A percentile compares a stretch with the other conserved stretches of the same genome.
Evolutionary conservation across 2,888 invertebrate species (phyloP).

Genomic region (Pachymerium ferrugineum): DNA sequence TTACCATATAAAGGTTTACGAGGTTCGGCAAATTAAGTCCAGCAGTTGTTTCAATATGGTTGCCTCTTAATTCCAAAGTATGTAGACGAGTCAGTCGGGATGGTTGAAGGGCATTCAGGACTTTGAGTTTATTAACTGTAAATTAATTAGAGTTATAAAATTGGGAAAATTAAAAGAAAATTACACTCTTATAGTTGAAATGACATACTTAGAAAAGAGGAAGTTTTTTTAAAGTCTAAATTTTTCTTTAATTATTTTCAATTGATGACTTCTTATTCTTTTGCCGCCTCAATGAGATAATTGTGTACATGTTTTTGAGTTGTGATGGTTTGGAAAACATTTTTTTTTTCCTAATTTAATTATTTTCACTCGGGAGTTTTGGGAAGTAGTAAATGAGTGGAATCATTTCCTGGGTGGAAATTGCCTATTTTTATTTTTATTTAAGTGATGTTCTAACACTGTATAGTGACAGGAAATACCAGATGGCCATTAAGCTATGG

Average conservation of each 20-base stretch:
- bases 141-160: neutral
- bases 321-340: neutral
- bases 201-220: constrained; percentile 10
- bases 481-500: constrained; percentile 12
- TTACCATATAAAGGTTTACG: neutral
- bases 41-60: neutral
- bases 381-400: constrained; percentile 1
- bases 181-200: neutral
- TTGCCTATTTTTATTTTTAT: constrained; percentile 20
- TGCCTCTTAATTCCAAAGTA: neutral
- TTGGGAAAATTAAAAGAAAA: neutral
- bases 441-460: constrained; percentile 20
- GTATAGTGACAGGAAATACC: constrained; percentile 19
- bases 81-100: neutral
- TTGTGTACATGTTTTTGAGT: neutral
- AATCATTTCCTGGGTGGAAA: constrained; percentile 27
- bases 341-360: constrained; percentile 1
- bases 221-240: neutral
- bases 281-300: constrained; percentile 9
- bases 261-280: neutral
- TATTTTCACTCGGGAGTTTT: constrained; percentile 19
- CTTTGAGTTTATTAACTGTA: neutral
- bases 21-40: neutral
- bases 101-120: neutral
- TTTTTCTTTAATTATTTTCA: constrained; percentile 3